phyloP scores from a whole-genome alignment of 2,888 invertebrate species.

The Andrena camellia region DNA sequence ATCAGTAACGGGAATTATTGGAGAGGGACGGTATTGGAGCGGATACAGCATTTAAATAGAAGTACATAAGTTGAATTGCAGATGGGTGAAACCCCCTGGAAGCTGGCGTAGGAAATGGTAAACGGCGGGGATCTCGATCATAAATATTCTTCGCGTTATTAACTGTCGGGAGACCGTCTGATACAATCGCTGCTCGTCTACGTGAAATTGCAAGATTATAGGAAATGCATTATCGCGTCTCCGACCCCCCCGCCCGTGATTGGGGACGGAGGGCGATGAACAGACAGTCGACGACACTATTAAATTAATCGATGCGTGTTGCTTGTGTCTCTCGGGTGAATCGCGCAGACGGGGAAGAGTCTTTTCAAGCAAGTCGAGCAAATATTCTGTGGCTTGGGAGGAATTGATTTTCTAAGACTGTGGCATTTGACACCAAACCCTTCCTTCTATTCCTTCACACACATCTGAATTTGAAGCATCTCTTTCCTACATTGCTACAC shows the following conservation, averaged over 20 bases:
- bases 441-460: no score
- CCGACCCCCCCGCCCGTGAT: neutral
- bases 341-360: neutral
- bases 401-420: no score
- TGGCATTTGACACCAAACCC: no score
- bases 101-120: conserved; percentile 34
- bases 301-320: conserved; percentile 36
- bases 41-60: conserved; percentile 37
- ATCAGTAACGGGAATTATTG: conserved; percentile 30
- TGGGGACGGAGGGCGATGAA: neutral
- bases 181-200: conserved; percentile 16
- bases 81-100: conserved; percentile 31
- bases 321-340: neutral
- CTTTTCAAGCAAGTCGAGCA: no score
- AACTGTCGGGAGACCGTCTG: conserved; percentile 17
- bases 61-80: conserved; percentile 51
- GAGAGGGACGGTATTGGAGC: conserved; percentile 14
- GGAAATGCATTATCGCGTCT: conserved; percentile 34
- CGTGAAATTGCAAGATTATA: conserved; percentile 40
- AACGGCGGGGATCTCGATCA: conserved; percentile 15
- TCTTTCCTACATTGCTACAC: no score
- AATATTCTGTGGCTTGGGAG: no score
- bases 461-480: no score
- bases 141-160: conserved; percentile 59
- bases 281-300: conserved; percentile 7